These are phyloP conservation scores for Colletes collaris DNA, from an alignment of 2,888 invertebrate species.

Conservation along the genomic window DNA sequence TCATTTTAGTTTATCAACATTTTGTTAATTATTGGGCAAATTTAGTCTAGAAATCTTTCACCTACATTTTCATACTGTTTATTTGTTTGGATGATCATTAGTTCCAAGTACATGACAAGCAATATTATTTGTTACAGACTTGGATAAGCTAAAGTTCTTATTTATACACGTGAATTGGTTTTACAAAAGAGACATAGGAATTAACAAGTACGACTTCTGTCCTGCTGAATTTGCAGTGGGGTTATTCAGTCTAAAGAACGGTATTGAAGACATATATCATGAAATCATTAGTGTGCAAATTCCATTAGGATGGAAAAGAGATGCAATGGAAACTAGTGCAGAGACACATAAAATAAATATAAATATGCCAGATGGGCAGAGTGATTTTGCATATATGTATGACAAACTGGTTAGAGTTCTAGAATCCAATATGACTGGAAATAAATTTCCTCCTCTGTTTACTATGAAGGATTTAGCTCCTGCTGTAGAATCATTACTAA, in stretches of 20 bases:
- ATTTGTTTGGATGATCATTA: neutral
- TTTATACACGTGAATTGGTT: slow-evolving; percentile 81
- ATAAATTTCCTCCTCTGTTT: slow-evolving; percentile 82
- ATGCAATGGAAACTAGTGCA: slow-evolving; percentile 82
- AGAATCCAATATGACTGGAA: slow-evolving; percentile 55
- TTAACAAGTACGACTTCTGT: slow-evolving; percentile 74
- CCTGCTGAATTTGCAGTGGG: slow-evolving; percentile 85
- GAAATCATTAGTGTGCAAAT: slow-evolving; percentile 81
- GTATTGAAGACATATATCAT: slow-evolving; percentile 79
- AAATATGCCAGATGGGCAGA: slow-evolving; percentile 74
- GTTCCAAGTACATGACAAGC: neutral
- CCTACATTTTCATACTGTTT: neutral
- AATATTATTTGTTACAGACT: slow-evolving; percentile 61
- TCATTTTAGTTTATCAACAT: too few species aligned
- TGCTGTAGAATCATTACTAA: slow-evolving; percentile 63
- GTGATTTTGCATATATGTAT: slow-evolving; percentile 80
- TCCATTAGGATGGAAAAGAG: slow-evolving; percentile 82
- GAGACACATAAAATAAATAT: slow-evolving; percentile 84
- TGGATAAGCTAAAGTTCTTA: slow-evolving; percentile 73
- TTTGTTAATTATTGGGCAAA: too few species aligned
- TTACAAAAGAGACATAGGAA: slow-evolving; percentile 66
- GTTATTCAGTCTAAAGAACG: slow-evolving; percentile 83
- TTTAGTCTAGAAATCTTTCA: neutral
- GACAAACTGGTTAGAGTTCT: slow-evolving; percentile 82
- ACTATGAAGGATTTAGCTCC: slow-evolving; percentile 69